Conservation (phyloP, 2,888 invertebrate genomes). For the Osedax frankpressi region DNA sequence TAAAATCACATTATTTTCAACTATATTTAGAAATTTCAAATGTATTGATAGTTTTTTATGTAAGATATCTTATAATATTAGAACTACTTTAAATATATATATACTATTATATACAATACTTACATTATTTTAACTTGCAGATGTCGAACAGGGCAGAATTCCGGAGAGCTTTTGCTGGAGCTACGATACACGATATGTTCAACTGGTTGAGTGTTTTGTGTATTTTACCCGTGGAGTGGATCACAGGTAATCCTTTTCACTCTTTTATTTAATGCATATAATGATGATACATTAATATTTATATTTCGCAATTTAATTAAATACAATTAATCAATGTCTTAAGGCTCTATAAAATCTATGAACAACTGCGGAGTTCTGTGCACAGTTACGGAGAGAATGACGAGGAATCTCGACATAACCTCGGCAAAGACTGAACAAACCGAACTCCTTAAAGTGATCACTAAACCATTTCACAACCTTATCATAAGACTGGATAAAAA, state of each 20-base stretch:
- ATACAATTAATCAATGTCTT: no score
- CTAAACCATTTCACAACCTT: constrained; percentile 7
- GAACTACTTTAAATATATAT: no score
- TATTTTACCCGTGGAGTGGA: constrained; percentile 49
- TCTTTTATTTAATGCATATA: no score
- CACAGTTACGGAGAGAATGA: constrained; percentile 39
- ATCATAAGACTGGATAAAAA: constrained; percentile 9
- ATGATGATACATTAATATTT: no score
- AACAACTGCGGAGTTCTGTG: constrained; percentile 21
- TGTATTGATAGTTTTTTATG: no score
- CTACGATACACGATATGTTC: constrained; percentile 53
- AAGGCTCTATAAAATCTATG: constrained; percentile 1
- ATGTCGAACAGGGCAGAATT: constrained; percentile 44
- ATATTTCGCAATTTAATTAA: no score
- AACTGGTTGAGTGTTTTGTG: constrained; percentile 51
- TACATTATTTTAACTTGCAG: no score
- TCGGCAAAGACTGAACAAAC: background rate
- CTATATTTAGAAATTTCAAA: no score
- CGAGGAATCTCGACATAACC: constrained; percentile 5
- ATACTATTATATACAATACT: no score
- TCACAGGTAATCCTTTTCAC: constrained; percentile 35
- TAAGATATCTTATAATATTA: no score
- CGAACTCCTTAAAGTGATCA: constrained; percentile 5
- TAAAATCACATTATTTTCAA: no score
- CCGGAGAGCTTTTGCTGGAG: constrained; percentile 50